Percentiles rank a stretch among this genome's conserved stretches.
Evolutionary conservation across 1,140 invertebrate genomes (phyloP).

Genomic region (Probaryconus sp.): DNA sequence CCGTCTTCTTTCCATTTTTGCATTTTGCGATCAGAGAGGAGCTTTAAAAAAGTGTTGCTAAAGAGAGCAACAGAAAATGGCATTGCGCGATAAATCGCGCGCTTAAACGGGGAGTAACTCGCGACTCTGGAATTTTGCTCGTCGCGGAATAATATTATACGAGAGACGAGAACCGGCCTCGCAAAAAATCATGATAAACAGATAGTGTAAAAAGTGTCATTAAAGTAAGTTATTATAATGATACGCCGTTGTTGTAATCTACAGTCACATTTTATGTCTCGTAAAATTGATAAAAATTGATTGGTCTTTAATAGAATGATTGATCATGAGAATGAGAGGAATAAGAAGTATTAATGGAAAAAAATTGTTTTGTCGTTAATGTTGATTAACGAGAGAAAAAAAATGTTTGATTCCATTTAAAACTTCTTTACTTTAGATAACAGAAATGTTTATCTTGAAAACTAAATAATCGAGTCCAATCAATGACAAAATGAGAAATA

Average conservation of each 20-base stretch:
- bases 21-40: slow-evolving; percentile 46
- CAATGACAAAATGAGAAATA: no score
- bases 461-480: slow-evolving; percentile 12
- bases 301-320: no score
- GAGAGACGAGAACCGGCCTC: not conserved
- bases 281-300: no score
- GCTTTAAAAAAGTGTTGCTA: slow-evolving; percentile 31
- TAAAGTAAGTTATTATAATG: slow-evolving; percentile 27
- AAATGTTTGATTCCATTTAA: no score
- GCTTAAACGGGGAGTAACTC: slow-evolving; percentile 29
- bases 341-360: no score
- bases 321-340: no score
- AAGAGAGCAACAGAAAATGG: slow-evolving; percentile 18
- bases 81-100: slow-evolving; percentile 39
- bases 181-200: slow-evolving; percentile 42
- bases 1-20: slow-evolving; percentile 56
- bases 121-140: slow-evolving; percentile 35
- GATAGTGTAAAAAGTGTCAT: slow-evolving; percentile 20
- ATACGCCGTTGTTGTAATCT: not conserved
- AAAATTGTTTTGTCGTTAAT: no score
- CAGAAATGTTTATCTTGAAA: not conserved
- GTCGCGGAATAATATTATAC: slow-evolving; percentile 39
- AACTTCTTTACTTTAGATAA: slow-evolving; percentile 13
- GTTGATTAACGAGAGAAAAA: no score
- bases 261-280: not conserved